Conservation (phyloP, 2,113 vertebrate species). For the Felis catus region DNA sequence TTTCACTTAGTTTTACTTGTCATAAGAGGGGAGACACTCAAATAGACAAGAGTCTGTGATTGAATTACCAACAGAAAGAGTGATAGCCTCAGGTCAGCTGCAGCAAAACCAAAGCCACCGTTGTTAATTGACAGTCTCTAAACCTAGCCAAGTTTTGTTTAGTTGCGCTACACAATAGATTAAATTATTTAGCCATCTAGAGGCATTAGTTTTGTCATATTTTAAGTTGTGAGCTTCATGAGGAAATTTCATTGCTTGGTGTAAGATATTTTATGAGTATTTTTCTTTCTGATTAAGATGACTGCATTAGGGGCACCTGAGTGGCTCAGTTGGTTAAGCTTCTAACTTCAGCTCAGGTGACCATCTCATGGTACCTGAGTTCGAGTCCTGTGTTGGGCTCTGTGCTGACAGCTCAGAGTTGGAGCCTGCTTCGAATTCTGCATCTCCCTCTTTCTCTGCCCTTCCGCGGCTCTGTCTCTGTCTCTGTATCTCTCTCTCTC, state of each 20-base stretch:
- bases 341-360: no score
- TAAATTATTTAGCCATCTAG: neutral
- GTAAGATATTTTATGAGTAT: neutral
- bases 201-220: neutral
- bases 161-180: neutral
- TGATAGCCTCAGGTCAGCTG: neutral
- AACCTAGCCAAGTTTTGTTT: neutral
- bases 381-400: no score
- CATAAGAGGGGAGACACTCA: neutral
- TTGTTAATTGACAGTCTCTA: neutral
- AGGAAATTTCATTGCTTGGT: neutral
- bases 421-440: no score
- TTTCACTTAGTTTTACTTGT: constrained; percentile 3
- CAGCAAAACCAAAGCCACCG: neutral
- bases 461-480: no score
- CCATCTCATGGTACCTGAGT: no score
- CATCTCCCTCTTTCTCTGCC: no score
- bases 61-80: neutral
- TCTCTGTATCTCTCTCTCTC: no score
- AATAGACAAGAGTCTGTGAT: neutral
- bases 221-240: neutral
- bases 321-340: no score
- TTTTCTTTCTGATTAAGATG: neutral
- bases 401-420: no score
- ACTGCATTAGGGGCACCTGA: neutral